Base-by-base conservation (phyloP, 2,888 invertebrate species). In the Octodonta nipae region DNA sequence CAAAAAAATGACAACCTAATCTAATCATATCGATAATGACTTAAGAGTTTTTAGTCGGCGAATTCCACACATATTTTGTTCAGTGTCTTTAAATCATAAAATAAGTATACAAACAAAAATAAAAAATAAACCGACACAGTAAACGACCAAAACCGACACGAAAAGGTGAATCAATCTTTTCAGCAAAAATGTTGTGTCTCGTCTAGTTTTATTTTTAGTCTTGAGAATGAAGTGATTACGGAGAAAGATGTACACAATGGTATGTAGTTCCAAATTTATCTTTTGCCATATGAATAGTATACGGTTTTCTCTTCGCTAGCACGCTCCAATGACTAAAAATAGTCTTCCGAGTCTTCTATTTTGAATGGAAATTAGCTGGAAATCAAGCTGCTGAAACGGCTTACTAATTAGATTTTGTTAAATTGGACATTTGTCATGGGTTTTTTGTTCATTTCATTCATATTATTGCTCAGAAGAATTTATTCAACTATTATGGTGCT, bases 211-310 rank as follows among this genome's bases (percentile, higher is more conserved):
- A 36, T 36, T 36, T 36, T 30, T 29, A 30, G 36, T 22, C 28
- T n/a, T 10, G 14, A 28, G 33, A 33, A 36, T 33, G 31, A 33
- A 30, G 36, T 36, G 36, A 36, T 36, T 36, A 37, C 25, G 28
- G 20, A 22, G 25, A 29, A 28, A 37, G 28, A 34, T 31, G 29
- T 30, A 37, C 33, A 34, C 34, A 34, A 33, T 36, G 36, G 36
- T 33, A 34, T 37, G 37, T 32, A 34, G 37, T 34, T 37, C 37
- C 34, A 37, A 37, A 37, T 34, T 37, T 37, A 37, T 32, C 34
- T 34, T 25, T 26, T 34, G 33, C 15, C 32, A 13, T 26, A 11
- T 12, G 11, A 26, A n/a, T 12, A 26, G 10, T 26, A 13, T 26
- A 17, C 8, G 8, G 6, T 26, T 26, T 8, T 12, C 13, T 26